Base-by-base conservation (phyloP, 2,888 invertebrate genomes). In the Flabesymbios commensalis region DNA sequence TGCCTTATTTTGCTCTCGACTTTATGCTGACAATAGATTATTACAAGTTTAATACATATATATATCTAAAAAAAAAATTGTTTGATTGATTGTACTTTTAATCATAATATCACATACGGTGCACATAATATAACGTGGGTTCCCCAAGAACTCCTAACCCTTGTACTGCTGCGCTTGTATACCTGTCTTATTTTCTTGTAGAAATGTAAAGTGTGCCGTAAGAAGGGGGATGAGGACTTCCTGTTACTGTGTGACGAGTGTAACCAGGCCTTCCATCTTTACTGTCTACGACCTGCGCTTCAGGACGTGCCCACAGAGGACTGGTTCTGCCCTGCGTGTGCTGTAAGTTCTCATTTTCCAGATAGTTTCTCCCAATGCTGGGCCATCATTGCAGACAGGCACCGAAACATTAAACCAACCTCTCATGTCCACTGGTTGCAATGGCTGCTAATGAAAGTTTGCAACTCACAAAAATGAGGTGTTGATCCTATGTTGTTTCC, bases 141-240 rank as follows among this genome's bases (percentile, higher is more conserved):
- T n/a, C n/a, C n/a, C n/a, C n/a, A n/a, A n/a, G n/a, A n/a, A n/a
- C n/a, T n/a, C n/a, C n/a, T n/a, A n/a, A n/a, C n/a, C n/a, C n/a
- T n/a, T n/a, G n/a, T n/a, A n/a, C n/a, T n/a, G n/a, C n/a, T n/a
- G n/a, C n/a, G n/a, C n/a, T n/a, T n/a, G n/a, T n/a, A n/a, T n/a
- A n/a, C n/a, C n/a, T n/a, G n/a, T 42, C 10, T 36, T 29, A 42
- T 36, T 54, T 31, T 5, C 19, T 74, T 72, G 32, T 72, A 83
- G 83, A 83, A 83, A 76, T 83, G 83, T 69, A 80, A 80, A 61
- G 79, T 83, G 39, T 83, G 83, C 69, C 78, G 78, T 3, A 77
- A 76, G 74, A 79, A 78, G 63, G 74, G 76, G 7, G 74, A 77
- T 51, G 65, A 65, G 51, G 79, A 78, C 29, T 59, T 71, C 28